Evolutionary conservation across 2,888 invertebrate genomes (phyloP).

Genomic region (Mylabris sibirica): DNA sequence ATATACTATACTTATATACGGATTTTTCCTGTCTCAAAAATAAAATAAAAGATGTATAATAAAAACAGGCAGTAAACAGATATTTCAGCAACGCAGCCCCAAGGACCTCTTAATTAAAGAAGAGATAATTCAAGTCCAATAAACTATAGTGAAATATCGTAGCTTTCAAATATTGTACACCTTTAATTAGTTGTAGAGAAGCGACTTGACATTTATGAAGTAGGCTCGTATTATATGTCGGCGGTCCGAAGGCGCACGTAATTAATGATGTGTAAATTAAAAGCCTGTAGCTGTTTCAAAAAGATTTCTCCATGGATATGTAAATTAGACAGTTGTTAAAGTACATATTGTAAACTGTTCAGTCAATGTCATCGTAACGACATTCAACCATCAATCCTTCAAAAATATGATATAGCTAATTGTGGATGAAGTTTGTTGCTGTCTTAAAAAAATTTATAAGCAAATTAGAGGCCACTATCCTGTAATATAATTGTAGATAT

Average conservation of each 20-base stretch:
- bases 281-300: slow-evolving; percentile 59
- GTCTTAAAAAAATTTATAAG: too few species aligned
- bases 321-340: slow-evolving; percentile 61
- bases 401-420: slow-evolving; percentile 46
- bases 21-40: too few species aligned
- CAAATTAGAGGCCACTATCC: too few species aligned
- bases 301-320: slow-evolving; percentile 60
- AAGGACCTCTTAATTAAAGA: slow-evolving; percentile 53
- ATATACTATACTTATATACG: neutral
- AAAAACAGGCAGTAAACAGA: slow-evolving; percentile 45
- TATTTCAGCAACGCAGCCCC: slow-evolving; percentile 51
- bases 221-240: slow-evolving; percentile 52
- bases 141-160: slow-evolving; percentile 55
- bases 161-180: slow-evolving; percentile 56
- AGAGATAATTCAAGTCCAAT: slow-evolving; percentile 51
- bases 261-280: slow-evolving; percentile 61
- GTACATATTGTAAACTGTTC: slow-evolving; percentile 58
- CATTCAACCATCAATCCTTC: slow-evolving; percentile 50
- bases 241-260: slow-evolving; percentile 46
- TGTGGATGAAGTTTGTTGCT: slow-evolving; percentile 24
- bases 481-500: too few species aligned
- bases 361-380: slow-evolving; percentile 55
- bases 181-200: slow-evolving; percentile 59
- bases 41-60: neutral
- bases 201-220: slow-evolving; percentile 58